Conservation (phyloP, 2,797 vertebrate genomes). For the Hoplostethus atlanticus region DNA sequence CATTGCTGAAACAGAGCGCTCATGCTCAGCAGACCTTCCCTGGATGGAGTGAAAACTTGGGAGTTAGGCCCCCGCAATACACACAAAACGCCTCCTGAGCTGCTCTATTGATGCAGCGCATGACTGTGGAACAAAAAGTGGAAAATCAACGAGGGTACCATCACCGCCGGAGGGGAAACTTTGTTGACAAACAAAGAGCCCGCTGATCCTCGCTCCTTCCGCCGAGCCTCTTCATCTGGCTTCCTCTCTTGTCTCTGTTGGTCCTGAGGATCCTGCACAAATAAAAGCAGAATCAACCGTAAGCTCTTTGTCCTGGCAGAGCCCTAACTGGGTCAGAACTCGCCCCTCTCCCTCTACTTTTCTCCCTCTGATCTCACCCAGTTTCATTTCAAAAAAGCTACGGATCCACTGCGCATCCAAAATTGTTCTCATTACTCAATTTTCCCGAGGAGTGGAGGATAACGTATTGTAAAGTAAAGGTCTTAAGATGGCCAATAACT, state of each 20-base stretch:
- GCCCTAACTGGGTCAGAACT: constrained; percentile 68
- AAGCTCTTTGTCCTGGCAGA: constrained; percentile 54
- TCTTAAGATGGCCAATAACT: not conserved
- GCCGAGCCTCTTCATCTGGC: constrained; percentile 28
- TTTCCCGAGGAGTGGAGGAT: constrained; percentile 17
- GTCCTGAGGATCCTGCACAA: constrained; percentile 50
- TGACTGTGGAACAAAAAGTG: constrained; percentile 40
- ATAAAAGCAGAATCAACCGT: constrained; percentile 56
- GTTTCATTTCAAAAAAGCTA: no score
- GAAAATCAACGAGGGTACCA: constrained; percentile 10
- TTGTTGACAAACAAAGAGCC: constrained; percentile 65
- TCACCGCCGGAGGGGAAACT: constrained; percentile 47
- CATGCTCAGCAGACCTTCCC: no score
- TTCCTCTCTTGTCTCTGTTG: constrained; percentile 40
- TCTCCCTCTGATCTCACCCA: constrained; percentile 29
- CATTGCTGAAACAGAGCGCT: no score
- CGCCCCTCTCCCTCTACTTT: constrained; percentile 6
- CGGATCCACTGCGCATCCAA: no score
- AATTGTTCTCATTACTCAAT: not conserved
- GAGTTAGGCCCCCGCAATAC: not conserved
- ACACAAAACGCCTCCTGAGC: not conserved
- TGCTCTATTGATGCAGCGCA: not conserved
- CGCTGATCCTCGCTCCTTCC: constrained; percentile 44
- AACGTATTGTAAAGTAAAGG: not conserved
- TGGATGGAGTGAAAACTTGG: not conserved